Percentiles rank a stretch among this genome's conserved stretches.
These are phyloP conservation scores for Gymnodraco acuticeps DNA, from an alignment of 2,797 vertebrate genomes.

Conservation along the genomic window DNA sequence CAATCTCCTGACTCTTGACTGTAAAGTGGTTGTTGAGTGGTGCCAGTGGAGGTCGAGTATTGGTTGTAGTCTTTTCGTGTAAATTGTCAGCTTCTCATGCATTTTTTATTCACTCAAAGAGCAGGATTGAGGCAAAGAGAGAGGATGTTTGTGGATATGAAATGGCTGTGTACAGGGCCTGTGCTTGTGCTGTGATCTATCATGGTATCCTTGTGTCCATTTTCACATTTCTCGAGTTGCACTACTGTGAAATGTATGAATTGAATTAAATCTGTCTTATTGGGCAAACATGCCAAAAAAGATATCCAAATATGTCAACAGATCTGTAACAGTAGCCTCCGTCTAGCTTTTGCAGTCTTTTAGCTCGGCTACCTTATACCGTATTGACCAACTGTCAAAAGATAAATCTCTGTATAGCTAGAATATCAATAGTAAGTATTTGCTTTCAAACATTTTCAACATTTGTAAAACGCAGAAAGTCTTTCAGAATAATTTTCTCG, in stretches of 20 bases:
- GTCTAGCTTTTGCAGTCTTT: background rate
- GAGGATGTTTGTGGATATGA: conserved; percentile 31
- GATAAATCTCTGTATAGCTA: background rate
- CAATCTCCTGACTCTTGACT: conserved; percentile 19
- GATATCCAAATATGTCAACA: conserved; percentile 20
- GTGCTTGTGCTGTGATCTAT: conserved; percentile 29
- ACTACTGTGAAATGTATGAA: conserved; percentile 30
- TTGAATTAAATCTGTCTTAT: conserved; percentile 33
- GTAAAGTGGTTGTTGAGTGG: conserved; percentile 40
- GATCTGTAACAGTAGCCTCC: conserved; percentile 14
- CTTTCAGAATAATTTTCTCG: background rate
- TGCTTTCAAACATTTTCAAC: background rate
- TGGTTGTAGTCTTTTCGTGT: conserved; percentile 44
- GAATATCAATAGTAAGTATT: background rate
- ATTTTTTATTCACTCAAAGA: conserved; percentile 45
- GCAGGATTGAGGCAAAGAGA: conserved; percentile 17
- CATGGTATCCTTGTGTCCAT: conserved; percentile 31
- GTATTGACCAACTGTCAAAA: background rate
- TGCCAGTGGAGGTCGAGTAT: conserved; percentile 35
- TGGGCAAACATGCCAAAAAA: conserved; percentile 35
- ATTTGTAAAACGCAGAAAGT: background rate
- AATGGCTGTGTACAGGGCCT: conserved; percentile 37
- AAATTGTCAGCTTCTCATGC: conserved; percentile 49
- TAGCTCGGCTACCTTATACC: background rate
- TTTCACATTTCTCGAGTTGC: conserved; percentile 31